Evolutionary conservation across 2,113 vertebrate genomes (phyloP), one percentile per base, ranked within the genome.

Genomic region (Macquaria ambigua): DNA sequence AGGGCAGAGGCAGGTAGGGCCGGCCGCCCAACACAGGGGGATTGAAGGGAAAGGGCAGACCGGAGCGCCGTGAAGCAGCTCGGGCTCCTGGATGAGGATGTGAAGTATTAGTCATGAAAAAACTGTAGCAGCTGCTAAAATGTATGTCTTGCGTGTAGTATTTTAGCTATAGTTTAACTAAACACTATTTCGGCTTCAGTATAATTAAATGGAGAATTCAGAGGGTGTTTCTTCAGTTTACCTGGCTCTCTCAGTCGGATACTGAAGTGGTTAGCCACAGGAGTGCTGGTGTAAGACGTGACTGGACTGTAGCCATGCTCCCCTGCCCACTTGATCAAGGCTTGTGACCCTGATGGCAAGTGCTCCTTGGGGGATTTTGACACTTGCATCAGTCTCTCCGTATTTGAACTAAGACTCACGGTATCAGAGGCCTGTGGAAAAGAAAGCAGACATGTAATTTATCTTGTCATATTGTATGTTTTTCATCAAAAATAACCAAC

Each of bases 271-370:
- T 99, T 99, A 11, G 98, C 98, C 82, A 97, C 91, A 2, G 96
- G 94, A 15, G 97, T 98, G 94, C 91, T 93, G 58, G 98, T 99
- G 90, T 98, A 99, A 41, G 97, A 97, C 5, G 96, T 98, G 78
- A 98, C 95, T 0, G 97, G 97, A 77, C 89, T 86, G 31, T 96
- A 96, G 79, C 91, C 93, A 2, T 94, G 94, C 9, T 97, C 95
- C 77, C 94, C 92, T 31, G 98, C 97, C 98, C 98, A 99, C 79
- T 94, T 96, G 78, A 98, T 94, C 90, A 99, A 90, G 66, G 93
- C 96, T 91, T 97, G 97, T 31, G 96, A 86, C 0, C 96, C 96
- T 0, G 96, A 96, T 11, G 97, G 98, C 81, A 99, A 92, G 74
- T 90, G 75, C 87, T 93, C 86, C 86, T 90, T 96, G 41, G 93